Evolutionary conservation across 2,888 invertebrate genomes (phyloP).

Genomic region (Mesorhabditis spiculigera): DNA sequence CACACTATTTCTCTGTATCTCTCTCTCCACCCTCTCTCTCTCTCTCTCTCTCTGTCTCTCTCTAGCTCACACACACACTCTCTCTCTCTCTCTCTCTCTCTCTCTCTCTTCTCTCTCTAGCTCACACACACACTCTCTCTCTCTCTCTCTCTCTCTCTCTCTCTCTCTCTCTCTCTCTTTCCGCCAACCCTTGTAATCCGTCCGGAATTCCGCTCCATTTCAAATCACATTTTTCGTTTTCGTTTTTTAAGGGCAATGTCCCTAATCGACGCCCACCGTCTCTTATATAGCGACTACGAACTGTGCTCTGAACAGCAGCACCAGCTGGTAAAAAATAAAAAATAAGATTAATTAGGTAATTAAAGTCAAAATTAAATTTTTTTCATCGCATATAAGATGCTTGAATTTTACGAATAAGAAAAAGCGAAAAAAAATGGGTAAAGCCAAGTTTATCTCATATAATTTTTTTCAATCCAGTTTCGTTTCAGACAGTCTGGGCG

Average conservation of each 20-base stretch:
- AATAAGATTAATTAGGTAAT: neutral
- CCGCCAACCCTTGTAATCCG: neutral
- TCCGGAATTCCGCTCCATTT: neutral
- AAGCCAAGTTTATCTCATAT: neutral
- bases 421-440: neutral
- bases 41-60: constrained; percentile 5
- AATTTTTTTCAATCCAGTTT: neutral
- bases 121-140: neutral
- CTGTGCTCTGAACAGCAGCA: neutral
- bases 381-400: too few relatives aligned
- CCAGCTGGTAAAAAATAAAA: neutral
- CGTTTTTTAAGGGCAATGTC: neutral
- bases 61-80: neutral
- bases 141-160: neutral
- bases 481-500: constrained; percentile 72
- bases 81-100: neutral
- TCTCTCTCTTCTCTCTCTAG: neutral
- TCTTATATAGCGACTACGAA: neutral
- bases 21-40: neutral
- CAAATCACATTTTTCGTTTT: neutral
- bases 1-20: neutral
- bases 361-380: too few relatives aligned
- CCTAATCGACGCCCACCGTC: constrained; percentile 2
- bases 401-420: neutral
- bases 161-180: neutral